A percentile compares a stretch with the other conserved stretches of the same genome.
Conservation (phyloP, 1,140 invertebrate genomes). For the Neodiprion fabricii region DNA sequence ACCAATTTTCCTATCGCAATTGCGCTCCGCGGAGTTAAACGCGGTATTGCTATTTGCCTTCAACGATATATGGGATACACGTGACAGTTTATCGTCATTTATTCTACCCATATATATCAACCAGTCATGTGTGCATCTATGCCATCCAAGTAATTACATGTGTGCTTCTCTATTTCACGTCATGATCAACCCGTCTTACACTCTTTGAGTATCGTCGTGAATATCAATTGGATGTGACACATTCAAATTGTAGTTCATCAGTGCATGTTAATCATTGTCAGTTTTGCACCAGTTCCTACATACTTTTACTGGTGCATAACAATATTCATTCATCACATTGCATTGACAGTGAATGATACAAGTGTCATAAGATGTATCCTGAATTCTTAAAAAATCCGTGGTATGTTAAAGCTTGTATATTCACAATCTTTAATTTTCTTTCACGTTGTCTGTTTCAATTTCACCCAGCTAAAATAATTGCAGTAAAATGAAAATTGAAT, state of each 20-base stretch:
- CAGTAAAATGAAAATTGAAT: no score
- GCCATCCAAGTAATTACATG: background rate
- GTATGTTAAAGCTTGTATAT: no score
- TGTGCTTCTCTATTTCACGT: background rate
- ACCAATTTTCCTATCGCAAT: background rate
- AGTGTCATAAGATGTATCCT: no score
- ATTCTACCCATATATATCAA: background rate
- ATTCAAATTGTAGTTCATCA: no score
- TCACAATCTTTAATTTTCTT: no score
- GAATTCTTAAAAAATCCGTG: no score
- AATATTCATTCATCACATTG: constrained; percentile 6
- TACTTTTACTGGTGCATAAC: background rate
- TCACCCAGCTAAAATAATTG: no score
- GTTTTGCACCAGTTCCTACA: constrained; percentile 10
- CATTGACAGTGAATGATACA: background rate
- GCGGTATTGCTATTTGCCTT: no score
- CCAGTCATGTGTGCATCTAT: no score
- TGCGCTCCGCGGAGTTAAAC: no score
- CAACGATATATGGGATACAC: background rate
- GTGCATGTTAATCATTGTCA: no score
- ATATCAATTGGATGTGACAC: background rate
- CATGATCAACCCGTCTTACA: background rate
- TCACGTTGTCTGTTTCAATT: no score
- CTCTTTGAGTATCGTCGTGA: background rate
- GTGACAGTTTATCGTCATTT: background rate